Evolutionary conservation across 2,113 vertebrate species (phyloP).

Genomic region (Ondatra zibethicus): DNA sequence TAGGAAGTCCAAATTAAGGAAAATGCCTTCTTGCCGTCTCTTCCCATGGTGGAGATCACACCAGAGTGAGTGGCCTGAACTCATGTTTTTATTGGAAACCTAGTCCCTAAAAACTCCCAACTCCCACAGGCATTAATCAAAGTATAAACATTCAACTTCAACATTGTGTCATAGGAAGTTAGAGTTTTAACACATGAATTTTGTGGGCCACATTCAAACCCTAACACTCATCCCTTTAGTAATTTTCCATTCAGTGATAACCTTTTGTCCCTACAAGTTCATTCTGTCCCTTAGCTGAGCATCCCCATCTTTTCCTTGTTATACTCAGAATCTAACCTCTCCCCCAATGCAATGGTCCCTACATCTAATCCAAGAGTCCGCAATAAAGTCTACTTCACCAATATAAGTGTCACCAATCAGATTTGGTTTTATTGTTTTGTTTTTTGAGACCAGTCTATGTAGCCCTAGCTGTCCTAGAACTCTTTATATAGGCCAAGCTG

Average conservation of each 20-base stretch:
- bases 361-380: not conserved
- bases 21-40: not conserved
- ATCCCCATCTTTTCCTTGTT: not conserved
- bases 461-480: not conserved
- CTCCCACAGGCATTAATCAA: not conserved
- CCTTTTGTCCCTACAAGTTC: not conserved
- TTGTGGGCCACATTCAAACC: not conserved
- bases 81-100: not conserved
- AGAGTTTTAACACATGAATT: not conserved
- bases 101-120: too few relatives aligned
- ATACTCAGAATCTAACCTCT: not conserved
- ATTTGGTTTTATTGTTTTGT: not conserved
- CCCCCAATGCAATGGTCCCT: not conserved
- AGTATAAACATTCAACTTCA: not conserved
- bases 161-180: not conserved
- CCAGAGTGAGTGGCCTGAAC: not conserved
- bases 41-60: not conserved
- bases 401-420: not conserved
- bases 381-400: not conserved
- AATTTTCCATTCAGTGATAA: not conserved
- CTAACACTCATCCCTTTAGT: not conserved
- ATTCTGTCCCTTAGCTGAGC: not conserved
- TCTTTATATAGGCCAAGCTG: not conserved
- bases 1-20: not conserved
- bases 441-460: not conserved